phyloP scores from a whole-genome alignment of 2,113 vertebrate genomes.

The Microtus ochrogaster region DNA sequence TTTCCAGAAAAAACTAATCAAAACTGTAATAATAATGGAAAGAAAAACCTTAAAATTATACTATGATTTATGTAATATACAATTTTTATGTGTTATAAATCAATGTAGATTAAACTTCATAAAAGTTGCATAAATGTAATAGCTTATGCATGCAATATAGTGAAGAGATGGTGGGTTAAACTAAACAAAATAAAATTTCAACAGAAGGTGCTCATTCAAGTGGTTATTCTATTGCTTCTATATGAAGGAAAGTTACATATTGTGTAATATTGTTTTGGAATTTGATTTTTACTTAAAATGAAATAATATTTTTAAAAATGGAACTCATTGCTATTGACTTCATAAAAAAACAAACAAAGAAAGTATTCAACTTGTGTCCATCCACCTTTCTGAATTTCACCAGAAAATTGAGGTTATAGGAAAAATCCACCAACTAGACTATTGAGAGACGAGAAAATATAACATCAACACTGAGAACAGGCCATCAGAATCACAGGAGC shows the following conservation, averaged over 20 bases:
- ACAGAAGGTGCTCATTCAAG: not conserved
- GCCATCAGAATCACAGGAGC: not conserved
- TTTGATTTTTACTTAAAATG: not conserved
- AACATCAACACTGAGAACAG: not conserved
- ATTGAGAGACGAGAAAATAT: not conserved
- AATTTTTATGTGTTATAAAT: constrained; percentile 10
- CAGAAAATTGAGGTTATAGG: not conserved
- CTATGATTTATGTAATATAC: too few species aligned
- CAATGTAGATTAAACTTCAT: not conserved
- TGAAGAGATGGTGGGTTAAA: not conserved
- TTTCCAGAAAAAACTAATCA: too few species aligned
- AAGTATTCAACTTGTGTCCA: not conserved
- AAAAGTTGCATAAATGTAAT: not conserved
- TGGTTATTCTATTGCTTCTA: not conserved
- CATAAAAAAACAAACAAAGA: not conserved
- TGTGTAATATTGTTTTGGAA: not conserved
- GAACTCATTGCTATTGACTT: not conserved
- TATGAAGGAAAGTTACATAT: not conserved
- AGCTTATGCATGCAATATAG: not conserved
- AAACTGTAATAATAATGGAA: too few species aligned
- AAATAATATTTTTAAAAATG: too few species aligned
- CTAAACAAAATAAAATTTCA: not conserved
- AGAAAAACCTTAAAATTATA: not conserved
- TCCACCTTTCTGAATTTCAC: not conserved
- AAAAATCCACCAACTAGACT: not conserved